These are phyloP conservation scores for Brachyhypopomus occidentalis DNA, from an alignment of 2,113 vertebrate genomes.

Conservation along the genomic window DNA sequence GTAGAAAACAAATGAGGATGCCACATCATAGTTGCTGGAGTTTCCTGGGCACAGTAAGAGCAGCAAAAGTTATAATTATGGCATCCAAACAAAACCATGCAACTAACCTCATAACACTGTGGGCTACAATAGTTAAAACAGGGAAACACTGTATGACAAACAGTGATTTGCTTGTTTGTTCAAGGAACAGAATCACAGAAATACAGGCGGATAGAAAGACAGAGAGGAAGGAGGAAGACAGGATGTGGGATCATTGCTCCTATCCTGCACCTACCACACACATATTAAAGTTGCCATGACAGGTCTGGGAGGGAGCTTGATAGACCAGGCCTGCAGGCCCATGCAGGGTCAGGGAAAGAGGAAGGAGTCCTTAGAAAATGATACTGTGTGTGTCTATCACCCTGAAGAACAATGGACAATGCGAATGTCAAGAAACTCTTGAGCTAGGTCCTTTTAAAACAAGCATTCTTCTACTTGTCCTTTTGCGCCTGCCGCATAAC, in stretches of 20 bases:
- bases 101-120: slow-evolving; percentile 47
- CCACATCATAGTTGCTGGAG: slow-evolving; percentile 28
- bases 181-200: not conserved
- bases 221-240: slow-evolving; percentile 48
- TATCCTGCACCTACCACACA: slow-evolving; percentile 31
- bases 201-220: slow-evolving; percentile 31
- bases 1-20: slow-evolving; percentile 52
- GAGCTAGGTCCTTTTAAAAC: not conserved
- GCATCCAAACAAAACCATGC: slow-evolving; percentile 44
- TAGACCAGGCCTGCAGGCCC: not conserved
- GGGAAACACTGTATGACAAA: slow-evolving; percentile 43
- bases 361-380: not conserved
- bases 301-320: not conserved
- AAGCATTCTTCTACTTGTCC: not conserved
- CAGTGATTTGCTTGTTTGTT: slow-evolving; percentile 60
- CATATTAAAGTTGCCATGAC: not conserved
- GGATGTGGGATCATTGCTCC: slow-evolving; percentile 45
- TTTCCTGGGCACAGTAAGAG: slow-evolving; percentile 38
- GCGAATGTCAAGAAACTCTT: not conserved
- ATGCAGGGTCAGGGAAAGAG: not conserved
- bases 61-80: slow-evolving; percentile 59
- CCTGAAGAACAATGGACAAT: not conserved
- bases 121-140: slow-evolving; percentile 33
- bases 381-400: slow-evolving; percentile 2
- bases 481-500: not conserved